Evolutionary conservation across 2,797 vertebrate species (phyloP).

Genomic region (Zonotrichia albicollis): DNA sequence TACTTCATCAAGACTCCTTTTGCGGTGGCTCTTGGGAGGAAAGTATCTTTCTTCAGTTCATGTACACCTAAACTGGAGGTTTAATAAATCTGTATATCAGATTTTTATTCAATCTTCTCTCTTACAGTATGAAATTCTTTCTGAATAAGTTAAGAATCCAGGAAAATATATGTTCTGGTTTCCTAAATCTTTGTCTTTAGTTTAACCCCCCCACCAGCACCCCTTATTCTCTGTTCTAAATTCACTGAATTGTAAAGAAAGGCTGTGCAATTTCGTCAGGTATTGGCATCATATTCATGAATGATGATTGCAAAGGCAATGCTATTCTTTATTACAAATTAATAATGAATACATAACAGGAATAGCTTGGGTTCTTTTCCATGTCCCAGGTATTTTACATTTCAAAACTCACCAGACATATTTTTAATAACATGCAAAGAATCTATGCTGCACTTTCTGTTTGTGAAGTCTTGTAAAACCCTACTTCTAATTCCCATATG

Average conservation of each 20-base stretch:
- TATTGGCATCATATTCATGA: not conserved
- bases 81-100: not conserved
- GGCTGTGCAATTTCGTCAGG: not conserved
- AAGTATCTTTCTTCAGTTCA: not conserved
- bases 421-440: not conserved
- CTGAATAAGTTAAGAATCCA: not conserved
- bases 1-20: not conserved
- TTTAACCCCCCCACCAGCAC: accelerated
- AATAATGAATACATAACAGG: not conserved
- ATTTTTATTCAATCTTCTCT: not conserved
- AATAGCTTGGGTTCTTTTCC: not conserved
- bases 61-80: not conserved
- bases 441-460: not conserved
- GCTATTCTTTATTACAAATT: not conserved
- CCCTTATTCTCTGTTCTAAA: not conserved
- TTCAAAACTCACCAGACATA: not conserved
- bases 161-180: not conserved
- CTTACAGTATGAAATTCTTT: not conserved
- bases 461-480: not conserved
- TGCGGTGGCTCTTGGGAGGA: accelerated
- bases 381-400: not conserved
- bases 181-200: not conserved
- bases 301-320: not conserved
- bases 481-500: not conserved
- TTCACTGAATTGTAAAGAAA: not conserved